Base-by-base conservation (phyloP, 2,113 vertebrate species). In the Pithys albifrons region DNA sequence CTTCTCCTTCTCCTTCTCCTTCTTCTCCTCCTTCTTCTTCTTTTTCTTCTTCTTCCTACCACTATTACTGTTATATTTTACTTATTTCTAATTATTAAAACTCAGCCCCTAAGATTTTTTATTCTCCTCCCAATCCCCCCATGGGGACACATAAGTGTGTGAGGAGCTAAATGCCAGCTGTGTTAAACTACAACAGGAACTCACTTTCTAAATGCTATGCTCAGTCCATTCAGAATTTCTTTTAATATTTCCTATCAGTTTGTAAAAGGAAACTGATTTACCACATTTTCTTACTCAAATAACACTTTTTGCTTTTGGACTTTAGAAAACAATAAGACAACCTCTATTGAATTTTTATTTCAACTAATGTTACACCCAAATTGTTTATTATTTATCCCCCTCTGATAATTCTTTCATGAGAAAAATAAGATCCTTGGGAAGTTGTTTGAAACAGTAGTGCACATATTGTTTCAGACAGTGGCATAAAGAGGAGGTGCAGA, bases 241-340 rank as follows among this genome's bases (percentile, higher is more conserved):
- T 83, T 41, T 39, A 24, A 9, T 61, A 82, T 49, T 79, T 78
- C 12, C 12, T n/a, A 24, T 31, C 15, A 23, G 12, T 29, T 61
- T 71, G 2, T 22, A 27, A 70, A 85, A 81, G 28, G 17, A 70
- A 59, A 69, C 5, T 35, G 19, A 45, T 85, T 81, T 83, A 24
- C 22, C 20, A 35, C 2, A 3, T 73, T 88, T 74, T 82, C 48
- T 31, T 18, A 62, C 35, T 74, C 19, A 51, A 41, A 41, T 41
- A 41, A 46, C 0, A 37, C 0, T 19, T 52, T 93, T 88, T 29
- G 14, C 3, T 71, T 82, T n/a, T 55, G 18, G 9, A n/a, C 5
- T 31, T n/a, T 37, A 23, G 71, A 57, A 46, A 0, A 1, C 14
- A 4, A 8, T 28, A 19, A 2, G 4, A 7, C 7, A 12, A 29